Conservation (phyloP, 2,888 invertebrate species). For the Paralinhomoeus sp. region DNA sequence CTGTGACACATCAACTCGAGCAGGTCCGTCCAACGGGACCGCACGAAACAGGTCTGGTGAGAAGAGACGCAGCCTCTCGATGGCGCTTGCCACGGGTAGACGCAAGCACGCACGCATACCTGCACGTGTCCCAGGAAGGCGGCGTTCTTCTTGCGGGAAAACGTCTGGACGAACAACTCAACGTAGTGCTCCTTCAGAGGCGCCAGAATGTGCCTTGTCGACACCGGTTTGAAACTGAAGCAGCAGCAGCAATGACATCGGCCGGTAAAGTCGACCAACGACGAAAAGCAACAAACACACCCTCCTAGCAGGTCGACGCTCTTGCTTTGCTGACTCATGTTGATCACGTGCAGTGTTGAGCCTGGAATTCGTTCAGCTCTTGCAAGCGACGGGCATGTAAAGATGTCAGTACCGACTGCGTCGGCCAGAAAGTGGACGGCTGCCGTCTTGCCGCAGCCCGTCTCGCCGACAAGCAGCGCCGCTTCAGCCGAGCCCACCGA, state of each 20-base stretch:
- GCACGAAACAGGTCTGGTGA: slow-evolving; percentile 40
- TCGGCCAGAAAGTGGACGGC: slow-evolving; percentile 70
- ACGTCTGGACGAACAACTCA: slow-evolving; percentile 46
- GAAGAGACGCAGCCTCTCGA: slow-evolving; percentile 2
- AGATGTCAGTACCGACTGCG: slow-evolving; percentile 40
- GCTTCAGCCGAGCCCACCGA: slow-evolving; percentile 58
- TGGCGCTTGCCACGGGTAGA: background rate
- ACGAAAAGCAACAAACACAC: slow-evolving; percentile 4
- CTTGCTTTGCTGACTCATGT: slow-evolving; percentile 97
- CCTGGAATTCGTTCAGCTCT: slow-evolving; percentile 25
- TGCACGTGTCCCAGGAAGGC: slow-evolving; percentile 59
- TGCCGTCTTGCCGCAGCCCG: slow-evolving; percentile 92
- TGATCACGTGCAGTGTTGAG: slow-evolving; percentile 68
- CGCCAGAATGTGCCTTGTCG: slow-evolving; percentile 53
- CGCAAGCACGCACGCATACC: slow-evolving; percentile 22
- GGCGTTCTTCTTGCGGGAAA: slow-evolving; percentile 52
- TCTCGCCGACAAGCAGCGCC: slow-evolving; percentile 82
- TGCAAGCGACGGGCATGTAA: background rate
- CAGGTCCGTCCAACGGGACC: slow-evolving; percentile 47
- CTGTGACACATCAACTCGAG: slow-evolving; percentile 41
- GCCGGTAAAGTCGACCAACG: no score
- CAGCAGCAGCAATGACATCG: background rate
- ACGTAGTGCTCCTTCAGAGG: slow-evolving; percentile 65
- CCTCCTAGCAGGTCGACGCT: slow-evolving; percentile 86
- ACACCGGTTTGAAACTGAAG: slow-evolving; percentile 60